Base-by-base conservation (phyloP, 2,888 invertebrate species). In the Sarcophaga subvicina region DNA sequence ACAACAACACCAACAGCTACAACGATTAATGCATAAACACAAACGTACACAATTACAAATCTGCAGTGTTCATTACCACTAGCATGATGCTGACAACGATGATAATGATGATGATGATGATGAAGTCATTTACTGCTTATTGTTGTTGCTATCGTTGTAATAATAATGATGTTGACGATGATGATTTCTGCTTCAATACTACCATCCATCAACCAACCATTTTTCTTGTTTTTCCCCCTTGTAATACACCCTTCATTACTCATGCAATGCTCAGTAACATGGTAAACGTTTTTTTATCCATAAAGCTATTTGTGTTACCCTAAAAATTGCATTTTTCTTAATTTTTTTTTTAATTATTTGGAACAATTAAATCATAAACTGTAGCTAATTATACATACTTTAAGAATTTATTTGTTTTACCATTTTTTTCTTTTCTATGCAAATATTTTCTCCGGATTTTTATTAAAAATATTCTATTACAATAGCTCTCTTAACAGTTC, bases 141-240 rank as follows among this genome's bases (percentile, higher is more conserved):
- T 54, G 54, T 54, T 54, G 54, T 54, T 54, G 54, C 17, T 54
- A 17, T 71, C 20, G 66, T 76, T 84, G 47, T 75, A 73, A 79
- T 83, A 47, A 75, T 70, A 73, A 72, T 83, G 82, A 72, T 64
- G 79, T 37, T 83, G 83, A 59, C 20, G 82, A 54, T 54, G 49
- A 78, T 84, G 83, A 83, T 87, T 88, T 88, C 89, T 89, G 89
- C 88, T 88, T 83, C 86, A 89, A 85, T 88, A 88, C 86, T 87
- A 85, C 86, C 87, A 88, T 85, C 70, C 82, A 83, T 81, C 81
- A 83, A 81, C 59, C 73, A 87, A 81, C 62, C 73, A 72, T 37
- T 81, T 73, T 75, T 25, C 59, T 22, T 59, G 22, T 71, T 73
- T 60, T 11, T 11, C 10, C 20, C 47, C 62, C 6, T 70, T 69